phyloP scores from a whole-genome alignment of 2,888 invertebrate species.

The Coelinius sp. region DNA sequence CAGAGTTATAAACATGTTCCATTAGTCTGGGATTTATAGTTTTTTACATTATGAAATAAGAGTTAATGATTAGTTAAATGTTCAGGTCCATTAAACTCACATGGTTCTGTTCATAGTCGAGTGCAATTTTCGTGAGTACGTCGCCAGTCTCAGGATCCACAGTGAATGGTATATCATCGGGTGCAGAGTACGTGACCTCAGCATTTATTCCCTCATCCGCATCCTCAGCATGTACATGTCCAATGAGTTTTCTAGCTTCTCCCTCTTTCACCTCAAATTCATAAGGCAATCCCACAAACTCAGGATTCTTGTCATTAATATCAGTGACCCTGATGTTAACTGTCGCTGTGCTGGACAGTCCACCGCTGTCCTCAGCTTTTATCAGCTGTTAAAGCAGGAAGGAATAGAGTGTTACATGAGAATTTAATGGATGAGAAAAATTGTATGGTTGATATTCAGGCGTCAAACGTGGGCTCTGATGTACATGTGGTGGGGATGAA shows the following conservation, averaged over 20 bases:
- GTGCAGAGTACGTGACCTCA: constrained; percentile 84
- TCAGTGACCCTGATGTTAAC: constrained; percentile 92
- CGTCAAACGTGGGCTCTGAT: background rate
- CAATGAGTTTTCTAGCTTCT: constrained; percentile 73
- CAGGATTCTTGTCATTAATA: constrained; percentile 93
- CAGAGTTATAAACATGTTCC: background rate
- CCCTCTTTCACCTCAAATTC: constrained; percentile 87
- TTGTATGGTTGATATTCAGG: background rate
- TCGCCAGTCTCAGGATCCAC: constrained; percentile 86
- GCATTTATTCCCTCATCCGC: constrained; percentile 90
- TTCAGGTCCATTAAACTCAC: constrained; percentile 69
- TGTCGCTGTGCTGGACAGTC: constrained; percentile 84
- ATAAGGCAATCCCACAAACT: constrained; percentile 87
- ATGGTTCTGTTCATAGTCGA: constrained; percentile 88
- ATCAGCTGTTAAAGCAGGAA: constrained; percentile 74
- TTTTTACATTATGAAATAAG: background rate
- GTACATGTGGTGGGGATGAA: background rate
- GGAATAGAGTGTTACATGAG: background rate
- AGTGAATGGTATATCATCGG: constrained; percentile 83
- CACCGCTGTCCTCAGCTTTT: constrained; percentile 89
- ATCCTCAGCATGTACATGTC: constrained; percentile 88
- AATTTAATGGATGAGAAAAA: background rate
- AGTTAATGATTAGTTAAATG: background rate
- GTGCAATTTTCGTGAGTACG: constrained; percentile 79
- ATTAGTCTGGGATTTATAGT: background rate